Evolutionary conservation across 2,888 invertebrate species (phyloP), one percentile per base, ranked within the genome.

Genomic region (Eupsilia transversa): DNA sequence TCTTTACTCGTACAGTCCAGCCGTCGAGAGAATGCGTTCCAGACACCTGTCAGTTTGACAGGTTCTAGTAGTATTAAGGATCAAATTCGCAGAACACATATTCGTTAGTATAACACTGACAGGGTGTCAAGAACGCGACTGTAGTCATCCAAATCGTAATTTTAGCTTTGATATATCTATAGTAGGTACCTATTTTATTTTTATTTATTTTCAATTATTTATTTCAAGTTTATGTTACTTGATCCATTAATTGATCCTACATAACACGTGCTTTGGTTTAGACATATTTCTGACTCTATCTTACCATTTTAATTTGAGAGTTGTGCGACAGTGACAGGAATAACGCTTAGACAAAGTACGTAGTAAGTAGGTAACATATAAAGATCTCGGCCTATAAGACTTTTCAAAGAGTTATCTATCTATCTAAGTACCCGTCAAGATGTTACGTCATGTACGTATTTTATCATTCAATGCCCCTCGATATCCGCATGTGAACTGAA

Each of bases 391-490:
- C 43, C 1, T 14, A n/a, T n/a, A 38, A 12, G 33, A 54, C 27
- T 61, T 20, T 27, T 33, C 27, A 57, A 57, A 14, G 17, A 57
- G 59, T 61, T 71, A 70, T 70, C 61, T 56, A 27, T 23, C 1
- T 49, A 67, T 59, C 14, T 46, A 68, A 38, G 38, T 69, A 30
- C 61, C 30, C 6, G 23, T 46, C n/a, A 80, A 70, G 20, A 54
- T 49, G 49, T 60, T 65, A 49, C 46, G 9, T 43, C 60, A 63
- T 41, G 17, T n/a, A 12, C 27, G 12, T 56, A 33, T 59, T 38
- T 70, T 68, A 74, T 82, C 74, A 79, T 82, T 69, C 60, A 71
- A 66, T 74, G 71, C 65, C 54, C 65, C 33, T 38, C 17, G 30
- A 65, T 38, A 69, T 82, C 67, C 74, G 74, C 74, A 35, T 69